These are phyloP conservation scores for Bolborhynchus lineola DNA, from an alignment of 2,113 vertebrate species.

Conservation along the genomic window DNA sequence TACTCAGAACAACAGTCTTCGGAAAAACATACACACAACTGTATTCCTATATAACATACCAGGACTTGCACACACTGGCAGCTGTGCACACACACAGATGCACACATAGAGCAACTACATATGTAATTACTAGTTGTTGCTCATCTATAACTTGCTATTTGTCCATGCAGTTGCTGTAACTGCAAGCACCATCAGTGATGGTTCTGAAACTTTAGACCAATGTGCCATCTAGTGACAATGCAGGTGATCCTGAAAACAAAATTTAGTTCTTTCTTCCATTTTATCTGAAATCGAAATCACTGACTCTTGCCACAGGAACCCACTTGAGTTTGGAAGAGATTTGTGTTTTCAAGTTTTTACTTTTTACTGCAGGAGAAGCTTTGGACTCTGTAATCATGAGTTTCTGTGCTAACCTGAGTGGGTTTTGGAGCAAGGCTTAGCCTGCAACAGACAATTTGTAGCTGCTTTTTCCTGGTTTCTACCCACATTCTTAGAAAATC, in stretches of 20 bases:
- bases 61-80: rapidly evolving
- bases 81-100: rapidly evolving
- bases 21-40: not conserved
- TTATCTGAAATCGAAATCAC: not conserved
- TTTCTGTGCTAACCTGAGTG: not conserved
- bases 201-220: constrained; percentile 28
- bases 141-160: not conserved
- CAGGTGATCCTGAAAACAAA: not conserved
- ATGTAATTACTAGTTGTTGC: not conserved
- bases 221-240: constrained; percentile 61
- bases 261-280: not conserved
- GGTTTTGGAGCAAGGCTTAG: not conserved
- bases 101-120: not conserved
- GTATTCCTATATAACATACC: rapidly evolving
- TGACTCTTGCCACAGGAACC: not conserved
- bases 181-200: not conserved
- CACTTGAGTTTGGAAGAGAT: not conserved
- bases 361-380: not conserved
- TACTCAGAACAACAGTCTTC: not conserved
- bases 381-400: not conserved
- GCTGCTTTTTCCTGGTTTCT: not conserved
- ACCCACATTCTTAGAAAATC: not conserved
- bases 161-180: not conserved
- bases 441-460: not conserved
- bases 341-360: not conserved